Evolutionary conservation across 2,888 invertebrate genomes (phyloP), one percentile per base, ranked within the genome.

Genomic region (Amaurobius ferox): DNA sequence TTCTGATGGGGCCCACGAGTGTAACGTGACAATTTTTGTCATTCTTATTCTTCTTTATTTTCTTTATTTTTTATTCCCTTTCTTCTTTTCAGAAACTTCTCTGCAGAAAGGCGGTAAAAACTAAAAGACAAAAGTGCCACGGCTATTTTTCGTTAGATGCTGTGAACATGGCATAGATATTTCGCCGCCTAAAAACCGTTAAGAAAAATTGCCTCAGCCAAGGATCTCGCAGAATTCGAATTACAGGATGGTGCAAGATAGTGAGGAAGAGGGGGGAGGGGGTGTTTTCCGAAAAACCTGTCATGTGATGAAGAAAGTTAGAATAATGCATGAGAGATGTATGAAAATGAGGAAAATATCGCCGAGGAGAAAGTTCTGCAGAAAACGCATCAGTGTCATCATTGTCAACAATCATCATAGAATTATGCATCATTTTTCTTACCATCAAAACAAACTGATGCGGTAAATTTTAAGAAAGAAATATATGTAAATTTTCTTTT

Each of bases 11-110:
- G 77, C 66, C 32, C 30, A 29, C 32, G 44, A 79, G 74, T 73
- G 19, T 81, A 81, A 81, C 80, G 77, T 77, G 83, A 83, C 83
- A 77, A 70, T 70, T 71, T 72, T 77, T 16, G n/a, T 16, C 64
- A 35, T 39, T 44, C 26, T 28, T 28, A n/a, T 64, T 44, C 62
- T 62, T 35, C 30, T 66, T 35, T 26, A 29, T 1, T 23, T 7
- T 11, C 23, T 55, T 55, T 55, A 16, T 23, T 55, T 19, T 55
- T 55, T 16, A 23, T 23, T 55, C 23, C n/a, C 2, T 55, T 9
- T 16, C 16, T 44, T 44, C 6, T 44, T 44, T 7, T 7, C 19
- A 11, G 23, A 55, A 55, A 55, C 5, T 55, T 55, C 55, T 23
- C 23, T 19, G 23, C 55, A 11, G 11, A 55, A 44, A 55, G 23